Evolutionary conservation across 2,797 vertebrate species (phyloP).

Genomic region (Knipowitschia caucasica): DNA sequence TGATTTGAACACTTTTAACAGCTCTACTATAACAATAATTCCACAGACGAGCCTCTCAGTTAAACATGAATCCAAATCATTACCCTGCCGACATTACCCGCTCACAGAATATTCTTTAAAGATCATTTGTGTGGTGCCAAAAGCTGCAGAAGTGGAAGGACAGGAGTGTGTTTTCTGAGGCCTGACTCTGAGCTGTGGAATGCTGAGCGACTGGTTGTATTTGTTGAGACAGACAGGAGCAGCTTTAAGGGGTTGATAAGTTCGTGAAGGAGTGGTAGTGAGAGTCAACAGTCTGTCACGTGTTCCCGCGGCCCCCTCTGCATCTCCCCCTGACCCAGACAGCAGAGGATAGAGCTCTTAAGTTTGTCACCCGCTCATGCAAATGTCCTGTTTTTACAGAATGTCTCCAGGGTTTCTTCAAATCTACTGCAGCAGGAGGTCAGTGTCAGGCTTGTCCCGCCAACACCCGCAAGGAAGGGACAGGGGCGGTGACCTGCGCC

Average conservation of each 20-base stretch:
- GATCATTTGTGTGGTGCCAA: not conserved
- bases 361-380: conserved; percentile 40
- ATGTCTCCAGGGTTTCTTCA: conserved; percentile 86
- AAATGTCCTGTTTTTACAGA: conserved; percentile 69
- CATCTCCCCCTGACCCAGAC: no score
- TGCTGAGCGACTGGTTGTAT: conserved; percentile 74
- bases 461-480: conserved; percentile 69
- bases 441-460: conserved; percentile 79
- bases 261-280: conserved; percentile 54
- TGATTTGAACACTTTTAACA: no score
- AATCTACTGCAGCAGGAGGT: conserved; percentile 65
- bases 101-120: not conserved
- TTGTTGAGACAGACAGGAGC: conserved; percentile 53
- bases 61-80: not conserved
- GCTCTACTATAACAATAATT: no score
- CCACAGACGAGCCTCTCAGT: not conserved
- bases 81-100: not conserved
- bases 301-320: conserved; percentile 34
- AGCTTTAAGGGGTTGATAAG: conserved; percentile 41
- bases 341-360: not conserved
- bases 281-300: conserved; percentile 42
- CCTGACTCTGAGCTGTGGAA: conserved; percentile 62
- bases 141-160: not conserved
- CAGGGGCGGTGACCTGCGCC: conserved; percentile 73
- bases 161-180: conserved; percentile 11